Conservation (phyloP, 2,113 vertebrate genomes). For the Podarcis cretensis region DNA sequence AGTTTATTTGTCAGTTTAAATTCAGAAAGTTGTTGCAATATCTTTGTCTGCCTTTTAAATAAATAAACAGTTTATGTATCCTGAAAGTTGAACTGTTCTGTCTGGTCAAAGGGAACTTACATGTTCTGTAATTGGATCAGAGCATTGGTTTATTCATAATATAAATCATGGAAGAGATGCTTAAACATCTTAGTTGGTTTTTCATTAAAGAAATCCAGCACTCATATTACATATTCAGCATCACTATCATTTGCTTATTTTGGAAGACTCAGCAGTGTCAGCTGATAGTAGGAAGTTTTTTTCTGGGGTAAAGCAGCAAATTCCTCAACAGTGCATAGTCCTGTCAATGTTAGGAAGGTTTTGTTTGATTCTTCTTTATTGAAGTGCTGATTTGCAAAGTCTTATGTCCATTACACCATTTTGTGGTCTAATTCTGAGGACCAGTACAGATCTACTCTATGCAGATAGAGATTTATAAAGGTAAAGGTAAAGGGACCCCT, state of each 20-base stretch:
- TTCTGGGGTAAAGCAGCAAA: not conserved
- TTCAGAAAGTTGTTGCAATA: not conserved
- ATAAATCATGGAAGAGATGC: conserved; percentile 9
- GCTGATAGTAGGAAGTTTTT: not conserved
- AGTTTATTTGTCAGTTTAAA: conserved; percentile 2
- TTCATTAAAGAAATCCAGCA: conserved; percentile 5
- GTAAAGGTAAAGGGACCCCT: too few species aligned
- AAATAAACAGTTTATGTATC: conserved; percentile 5
- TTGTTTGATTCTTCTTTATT: not conserved
- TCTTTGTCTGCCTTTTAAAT: not conserved
- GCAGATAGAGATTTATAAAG: not conserved
- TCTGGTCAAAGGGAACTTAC: not conserved
- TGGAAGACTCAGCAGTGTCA: not conserved
- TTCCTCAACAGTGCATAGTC: not conserved
- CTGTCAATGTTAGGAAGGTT: not conserved
- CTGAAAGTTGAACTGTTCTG: not conserved
- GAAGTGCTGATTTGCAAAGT: not conserved
- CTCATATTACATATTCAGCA: not conserved
- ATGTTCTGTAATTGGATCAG: conserved; percentile 15
- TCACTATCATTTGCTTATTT: conserved; percentile 11
- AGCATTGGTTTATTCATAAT: conserved; percentile 18
- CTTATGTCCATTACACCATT: not conserved
- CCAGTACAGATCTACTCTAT: not conserved
- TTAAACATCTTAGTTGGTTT: conserved; percentile 4
- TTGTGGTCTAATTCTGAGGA: not conserved